Conservation (phyloP, 2,888 invertebrate species). For the Coenonympha glycerion region DNA sequence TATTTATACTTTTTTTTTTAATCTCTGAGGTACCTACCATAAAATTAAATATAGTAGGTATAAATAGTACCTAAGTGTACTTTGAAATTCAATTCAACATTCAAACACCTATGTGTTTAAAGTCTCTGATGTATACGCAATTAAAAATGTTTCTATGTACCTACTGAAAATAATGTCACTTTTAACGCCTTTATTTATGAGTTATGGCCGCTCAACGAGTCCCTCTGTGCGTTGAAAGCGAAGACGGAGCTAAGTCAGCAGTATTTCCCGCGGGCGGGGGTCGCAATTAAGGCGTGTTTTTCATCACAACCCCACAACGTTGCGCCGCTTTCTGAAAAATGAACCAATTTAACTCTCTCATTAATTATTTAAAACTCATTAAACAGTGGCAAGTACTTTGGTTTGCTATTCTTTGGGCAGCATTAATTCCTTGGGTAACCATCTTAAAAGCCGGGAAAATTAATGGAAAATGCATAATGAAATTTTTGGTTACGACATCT, state of each 20-base stretch:
- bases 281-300: constrained; percentile 68
- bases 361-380: constrained; percentile 76
- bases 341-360: constrained; percentile 75
- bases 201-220: constrained; percentile 18
- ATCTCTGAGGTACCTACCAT: too few relatives aligned
- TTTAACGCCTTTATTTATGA: constrained; percentile 19
- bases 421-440: neutral
- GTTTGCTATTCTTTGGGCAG: neutral
- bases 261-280: constrained; percentile 39
- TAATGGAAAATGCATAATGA: neutral
- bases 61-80: too few relatives aligned
- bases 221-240: constrained; percentile 26
- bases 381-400: constrained; percentile 53
- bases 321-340: constrained; percentile 58
- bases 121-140: neutral
- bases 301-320: constrained; percentile 55
- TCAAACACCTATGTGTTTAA: neutral
- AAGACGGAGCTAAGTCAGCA: constrained; percentile 19
- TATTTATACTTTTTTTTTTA: too few relatives aligned
- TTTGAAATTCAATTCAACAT: too few relatives aligned
- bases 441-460: neutral
- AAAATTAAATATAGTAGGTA: too few relatives aligned
- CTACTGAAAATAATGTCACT: constrained; percentile 1
- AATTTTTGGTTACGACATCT: too few relatives aligned
- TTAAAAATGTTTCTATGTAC: constrained; percentile 1